Evolutionary conservation across 2,888 invertebrate species (phyloP).

Genomic region (Scaptomyza parva): DNA sequence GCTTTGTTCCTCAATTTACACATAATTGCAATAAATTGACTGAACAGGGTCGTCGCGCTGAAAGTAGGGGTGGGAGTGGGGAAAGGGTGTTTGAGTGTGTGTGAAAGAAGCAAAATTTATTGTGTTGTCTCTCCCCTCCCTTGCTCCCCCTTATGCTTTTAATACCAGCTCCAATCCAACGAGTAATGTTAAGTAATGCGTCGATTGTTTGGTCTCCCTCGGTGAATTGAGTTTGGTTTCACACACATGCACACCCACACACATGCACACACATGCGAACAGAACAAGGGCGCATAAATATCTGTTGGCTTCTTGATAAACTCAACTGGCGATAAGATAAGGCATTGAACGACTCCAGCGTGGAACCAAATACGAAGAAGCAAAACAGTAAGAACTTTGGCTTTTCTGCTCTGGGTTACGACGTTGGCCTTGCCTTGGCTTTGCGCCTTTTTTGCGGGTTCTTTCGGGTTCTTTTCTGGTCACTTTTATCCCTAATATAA

Average conservation of each 20-base stretch:
- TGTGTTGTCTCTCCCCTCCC: slow-evolving; percentile 13
- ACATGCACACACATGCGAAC: slow-evolving; percentile 14
- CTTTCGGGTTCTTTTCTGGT: too few relatives aligned
- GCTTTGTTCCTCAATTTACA: slow-evolving; percentile 78
- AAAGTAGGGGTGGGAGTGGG: background rate
- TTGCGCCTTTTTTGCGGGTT: background rate
- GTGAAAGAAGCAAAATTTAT: slow-evolving; percentile 18
- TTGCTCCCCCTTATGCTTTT: too few relatives aligned
- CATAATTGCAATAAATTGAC: slow-evolving; percentile 78
- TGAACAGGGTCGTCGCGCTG: slow-evolving; percentile 17
- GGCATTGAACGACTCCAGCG: slow-evolving; percentile 25
- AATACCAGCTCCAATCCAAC: slow-evolving; percentile 4
- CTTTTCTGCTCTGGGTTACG: background rate
- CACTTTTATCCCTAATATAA: background rate
- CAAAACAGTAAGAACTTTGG: slow-evolving; percentile 15
- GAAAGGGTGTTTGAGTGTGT: background rate
- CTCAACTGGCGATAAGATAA: slow-evolving; percentile 65
- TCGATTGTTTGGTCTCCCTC: background rate
- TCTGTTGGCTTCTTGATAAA: slow-evolving; percentile 54
- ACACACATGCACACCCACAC: slow-evolving; percentile 15
- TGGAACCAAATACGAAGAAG: too few relatives aligned
- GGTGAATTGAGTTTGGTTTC: slow-evolving; percentile 33
- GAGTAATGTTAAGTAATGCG: slow-evolving; percentile 21
- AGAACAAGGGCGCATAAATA: slow-evolving; percentile 41
- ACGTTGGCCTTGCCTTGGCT: slow-evolving; percentile 1